Evolutionary conservation across 2,888 invertebrate genomes (phyloP), one percentile per base, ranked within the genome.

Genomic region (Perdita meconis): DNA sequence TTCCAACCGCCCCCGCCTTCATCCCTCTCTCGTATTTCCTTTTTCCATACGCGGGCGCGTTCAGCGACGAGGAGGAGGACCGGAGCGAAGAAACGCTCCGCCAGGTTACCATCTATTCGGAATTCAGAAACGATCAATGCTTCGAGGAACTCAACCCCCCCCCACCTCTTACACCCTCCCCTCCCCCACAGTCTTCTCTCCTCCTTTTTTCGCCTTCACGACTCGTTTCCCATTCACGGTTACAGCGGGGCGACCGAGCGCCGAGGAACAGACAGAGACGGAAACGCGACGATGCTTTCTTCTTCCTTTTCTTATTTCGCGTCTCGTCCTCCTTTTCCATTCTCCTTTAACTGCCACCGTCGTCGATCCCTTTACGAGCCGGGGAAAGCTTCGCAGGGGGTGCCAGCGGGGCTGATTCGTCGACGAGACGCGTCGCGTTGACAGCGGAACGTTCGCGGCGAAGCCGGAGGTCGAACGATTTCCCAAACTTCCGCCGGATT

Each of bases 41-140:
- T 47, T 19, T 47, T 12, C 19, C 10, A 3, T 10, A 47, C 53
- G 72, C 75, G 66, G 64, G 61, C 63, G 75, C 71, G 64, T 81
- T 72, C 70, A 40, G 51, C 30, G 47, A 66, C 57, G 53, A 47
- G 57, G 70, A 60, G 60, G 71, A 47, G 67, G 55, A 78, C 80
- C 81, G 83, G n/a, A 83, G 83, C 79, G 86, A 86, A 80, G 87
- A 85, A 86, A 84, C 81, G 85, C 85, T 85, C 77, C 57, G 53
- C 82, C 83, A 80, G 83, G 87, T 82, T 84, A 82, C 84, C 87
- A 86, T 89, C 89, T 86, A 90, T 87, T 89, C 87, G 88, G 90
- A 90, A 91, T 90, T 90, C 89, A 90, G 89, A 89, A 90, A 89
- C 90, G 90, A 91, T 90, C 90, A 88, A 91, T 90, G 90, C 88